A percentile compares a stretch with the other conserved stretches of the same genome.
These are phyloP conservation scores for Heliangelus exortis DNA, from an alignment of 2,797 vertebrate species.

Conservation along the genomic window DNA sequence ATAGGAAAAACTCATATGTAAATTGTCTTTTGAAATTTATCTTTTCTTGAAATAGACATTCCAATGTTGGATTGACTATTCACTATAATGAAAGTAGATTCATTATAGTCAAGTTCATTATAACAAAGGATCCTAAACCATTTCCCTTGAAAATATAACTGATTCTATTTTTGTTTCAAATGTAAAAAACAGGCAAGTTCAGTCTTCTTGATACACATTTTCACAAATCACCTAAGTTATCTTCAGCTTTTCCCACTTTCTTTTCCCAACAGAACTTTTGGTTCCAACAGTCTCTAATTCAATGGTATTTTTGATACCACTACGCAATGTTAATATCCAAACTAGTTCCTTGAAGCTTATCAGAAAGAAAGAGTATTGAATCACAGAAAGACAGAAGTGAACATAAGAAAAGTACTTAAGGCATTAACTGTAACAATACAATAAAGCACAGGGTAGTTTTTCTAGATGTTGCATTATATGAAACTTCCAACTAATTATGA, in stretches of 20 bases:
- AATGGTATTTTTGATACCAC: not conserved
- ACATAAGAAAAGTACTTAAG: not conserved
- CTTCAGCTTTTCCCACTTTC: not conserved
- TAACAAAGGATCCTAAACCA: not conserved
- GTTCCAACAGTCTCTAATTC: not conserved
- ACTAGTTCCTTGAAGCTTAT: not conserved
- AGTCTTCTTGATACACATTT: not conserved
- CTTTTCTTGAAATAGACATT: not conserved
- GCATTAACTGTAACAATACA: not conserved
- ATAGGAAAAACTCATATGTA: not conserved
- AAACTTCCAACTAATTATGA: not conserved
- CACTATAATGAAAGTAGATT: not conserved
- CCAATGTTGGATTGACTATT: not conserved
- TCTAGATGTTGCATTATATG: not conserved
- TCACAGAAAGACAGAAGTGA: not conserved
- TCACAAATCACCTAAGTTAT: not conserved
- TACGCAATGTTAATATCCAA: not conserved
- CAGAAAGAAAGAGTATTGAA: not conserved
- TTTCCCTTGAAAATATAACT: not conserved
- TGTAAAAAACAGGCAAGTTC: not conserved
- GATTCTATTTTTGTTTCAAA: not conserved
- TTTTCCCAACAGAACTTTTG: not conserved
- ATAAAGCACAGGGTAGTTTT: not conserved
- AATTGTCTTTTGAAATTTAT: not conserved
- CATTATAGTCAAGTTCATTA: too few species aligned